Percentiles rank a stretch among this genome's conserved stretches.
Conservation (phyloP, 1,140 invertebrate species). For the Drosophila watanabei region DNA sequence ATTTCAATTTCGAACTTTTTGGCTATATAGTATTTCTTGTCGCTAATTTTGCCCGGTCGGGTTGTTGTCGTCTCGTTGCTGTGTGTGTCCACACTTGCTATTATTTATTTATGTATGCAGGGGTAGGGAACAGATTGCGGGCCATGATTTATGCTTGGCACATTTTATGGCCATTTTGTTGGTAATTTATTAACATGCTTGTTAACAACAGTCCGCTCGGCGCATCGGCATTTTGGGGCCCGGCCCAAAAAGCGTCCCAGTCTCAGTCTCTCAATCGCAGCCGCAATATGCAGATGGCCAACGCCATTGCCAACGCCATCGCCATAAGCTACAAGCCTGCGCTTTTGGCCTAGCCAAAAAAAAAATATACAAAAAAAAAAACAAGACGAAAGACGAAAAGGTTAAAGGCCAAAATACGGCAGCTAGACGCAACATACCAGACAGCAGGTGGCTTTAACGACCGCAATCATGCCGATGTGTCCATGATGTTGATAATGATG, state of each 20-base stretch:
- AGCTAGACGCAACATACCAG: conserved; percentile 46
- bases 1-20: conserved; percentile 72
- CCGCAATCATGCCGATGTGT: conserved; percentile 49
- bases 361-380: conserved; percentile 6
- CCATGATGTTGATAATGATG: conserved; percentile 53
- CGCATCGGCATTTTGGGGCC: conserved; percentile 46
- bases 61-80: conserved; percentile 57
- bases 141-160: conserved; percentile 81
- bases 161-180: conserved; percentile 84
- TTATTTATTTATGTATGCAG: conserved; percentile 80
- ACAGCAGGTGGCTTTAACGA: conserved; percentile 78
- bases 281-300: conserved; percentile 63
- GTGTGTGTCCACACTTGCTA: conserved; percentile 78
- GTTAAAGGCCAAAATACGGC: conserved; percentile 78
- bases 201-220: conserved; percentile 76
- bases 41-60: conserved; percentile 57
- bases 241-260: conserved; percentile 25
- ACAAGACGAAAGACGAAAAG: conserved; percentile 46
- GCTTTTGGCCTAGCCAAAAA: conserved; percentile 47
- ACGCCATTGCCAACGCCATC: conserved; percentile 12
- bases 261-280: conserved; percentile 12
- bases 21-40: conserved; percentile 53
- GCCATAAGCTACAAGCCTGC: conserved; percentile 45
- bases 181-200: conserved; percentile 85
- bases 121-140: conserved; percentile 49